These are phyloP conservation scores for Prosapia bicincta DNA, from an alignment of 2,888 invertebrate genomes.

Conservation along the genomic window DNA sequence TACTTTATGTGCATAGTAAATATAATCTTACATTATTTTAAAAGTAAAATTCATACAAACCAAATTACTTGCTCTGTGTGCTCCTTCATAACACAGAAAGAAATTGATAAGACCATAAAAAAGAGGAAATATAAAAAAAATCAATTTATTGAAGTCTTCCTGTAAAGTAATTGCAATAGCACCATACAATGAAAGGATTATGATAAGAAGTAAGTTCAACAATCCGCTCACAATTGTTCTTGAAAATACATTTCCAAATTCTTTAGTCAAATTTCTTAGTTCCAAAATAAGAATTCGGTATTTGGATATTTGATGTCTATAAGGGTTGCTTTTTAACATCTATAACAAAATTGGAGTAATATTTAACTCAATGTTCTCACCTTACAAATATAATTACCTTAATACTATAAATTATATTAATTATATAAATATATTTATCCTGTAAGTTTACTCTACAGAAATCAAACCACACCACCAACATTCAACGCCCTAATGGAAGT, in stretches of 20 bases:
- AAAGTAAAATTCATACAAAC: background rate
- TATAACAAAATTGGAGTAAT: no score
- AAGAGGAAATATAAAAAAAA: background rate
- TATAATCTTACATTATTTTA: background rate
- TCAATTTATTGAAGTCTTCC: background rate
- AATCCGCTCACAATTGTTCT: background rate
- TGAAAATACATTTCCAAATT: background rate
- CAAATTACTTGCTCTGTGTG: background rate
- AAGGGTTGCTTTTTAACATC: background rate
- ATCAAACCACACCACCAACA: no score
- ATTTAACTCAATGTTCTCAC: no score
- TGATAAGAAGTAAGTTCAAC: background rate
- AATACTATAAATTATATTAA: no score
- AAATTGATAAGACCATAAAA: background rate
- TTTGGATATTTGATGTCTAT: background rate
- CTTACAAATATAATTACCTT: background rate
- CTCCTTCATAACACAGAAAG: background rate
- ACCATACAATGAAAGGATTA: background rate
- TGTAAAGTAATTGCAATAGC: background rate
- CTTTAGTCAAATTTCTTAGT: background rate
- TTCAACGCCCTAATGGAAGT: no score
- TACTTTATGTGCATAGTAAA: no score
- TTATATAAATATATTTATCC: no score
- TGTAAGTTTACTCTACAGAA: no score
- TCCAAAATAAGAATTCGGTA: background rate